Base-by-base conservation (phyloP, 2,113 vertebrate species). In the Xenopus borealis region DNA sequence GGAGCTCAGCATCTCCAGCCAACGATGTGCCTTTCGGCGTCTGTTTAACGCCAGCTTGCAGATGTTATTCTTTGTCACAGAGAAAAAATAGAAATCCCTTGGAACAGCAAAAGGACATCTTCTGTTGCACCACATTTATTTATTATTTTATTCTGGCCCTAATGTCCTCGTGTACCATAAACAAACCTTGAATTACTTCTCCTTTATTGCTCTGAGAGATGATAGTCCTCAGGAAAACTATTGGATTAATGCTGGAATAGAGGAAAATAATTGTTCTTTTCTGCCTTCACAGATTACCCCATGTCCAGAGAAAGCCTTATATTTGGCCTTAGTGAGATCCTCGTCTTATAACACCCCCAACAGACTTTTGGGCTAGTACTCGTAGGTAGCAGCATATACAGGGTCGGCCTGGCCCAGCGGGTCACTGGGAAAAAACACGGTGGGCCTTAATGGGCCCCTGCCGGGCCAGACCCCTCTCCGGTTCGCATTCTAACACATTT, bases 51-150 rank as follows among this genome's bases (percentile, higher is more conserved):
- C 65, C 72, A 68, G 72, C 19, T 68, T 66, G 74, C 74, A 77
- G 74, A 77, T 77, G 72, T 58, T 74, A 66, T 70, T 77, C 66
- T 70, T n/a, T 50, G 47, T 50, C 47, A 55, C 62, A 27, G 66
- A 45, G 17, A 55, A 46, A 77, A 70, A 70, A 77, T 62, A 59
- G 66, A 70, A 77, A 70, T 57, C 47, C 47, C 74, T 46, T 68
- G 67, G 18, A 63, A 77, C 74, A 70, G 47, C 65, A 64, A 58
- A 77, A 30, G 18, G 27, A 64, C 47, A 46, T 63, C 27, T 19
- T 69, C 46, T 69, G 65, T 12, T 62, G 16, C 30, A 12, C 11
- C 27, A 10, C 9, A 27, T 30, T 27, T 53, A 27, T 68, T 20
- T n/a, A 12, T 57, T 57, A 16, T 16, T 27, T 53, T 16, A 40